These are phyloP conservation scores for Mohoua ochrocephala DNA, from an alignment of 2,113 vertebrate genomes.

Conservation along the genomic window DNA sequence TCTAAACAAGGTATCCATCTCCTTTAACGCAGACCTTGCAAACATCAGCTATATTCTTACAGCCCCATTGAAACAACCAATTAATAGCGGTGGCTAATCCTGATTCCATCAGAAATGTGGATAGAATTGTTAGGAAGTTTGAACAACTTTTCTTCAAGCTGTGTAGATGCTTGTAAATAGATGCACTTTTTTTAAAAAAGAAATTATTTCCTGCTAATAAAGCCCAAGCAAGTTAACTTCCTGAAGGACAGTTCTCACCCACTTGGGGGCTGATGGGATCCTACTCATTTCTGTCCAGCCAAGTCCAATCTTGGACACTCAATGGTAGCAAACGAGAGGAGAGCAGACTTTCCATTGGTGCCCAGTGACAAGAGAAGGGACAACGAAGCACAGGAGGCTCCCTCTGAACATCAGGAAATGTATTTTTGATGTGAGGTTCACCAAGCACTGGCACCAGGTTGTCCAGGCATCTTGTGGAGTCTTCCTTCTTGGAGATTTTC, in stretches of 20 bases:
- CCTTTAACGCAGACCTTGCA: not conserved
- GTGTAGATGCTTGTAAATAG: not conserved
- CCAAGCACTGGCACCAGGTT: not conserved
- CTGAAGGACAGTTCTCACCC: not conserved
- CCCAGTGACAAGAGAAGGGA: not conserved
- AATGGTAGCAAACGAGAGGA: not conserved
- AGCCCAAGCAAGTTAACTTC: not conserved
- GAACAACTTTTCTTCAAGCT: not conserved
- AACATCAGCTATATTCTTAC: constrained; percentile 24
- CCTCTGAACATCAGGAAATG: not conserved
- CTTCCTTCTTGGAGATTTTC: not conserved
- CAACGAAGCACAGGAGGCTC: not conserved
- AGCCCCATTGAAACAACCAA: not conserved
- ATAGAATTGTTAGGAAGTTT: not conserved
- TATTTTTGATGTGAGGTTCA: not conserved
- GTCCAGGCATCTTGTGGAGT: not conserved
- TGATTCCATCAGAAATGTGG: not conserved
- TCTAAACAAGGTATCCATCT: not conserved
- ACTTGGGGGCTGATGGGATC: not conserved
- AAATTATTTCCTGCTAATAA: not conserved
- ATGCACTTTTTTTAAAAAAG: not conserved
- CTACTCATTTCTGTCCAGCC: not conserved
- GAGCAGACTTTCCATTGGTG: not conserved
- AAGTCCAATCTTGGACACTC: not conserved
- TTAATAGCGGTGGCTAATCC: not conserved